These are phyloP conservation scores for Oenanthe oenanthe DNA, from an alignment of 2,113 vertebrate genomes.

Conservation along the genomic window DNA sequence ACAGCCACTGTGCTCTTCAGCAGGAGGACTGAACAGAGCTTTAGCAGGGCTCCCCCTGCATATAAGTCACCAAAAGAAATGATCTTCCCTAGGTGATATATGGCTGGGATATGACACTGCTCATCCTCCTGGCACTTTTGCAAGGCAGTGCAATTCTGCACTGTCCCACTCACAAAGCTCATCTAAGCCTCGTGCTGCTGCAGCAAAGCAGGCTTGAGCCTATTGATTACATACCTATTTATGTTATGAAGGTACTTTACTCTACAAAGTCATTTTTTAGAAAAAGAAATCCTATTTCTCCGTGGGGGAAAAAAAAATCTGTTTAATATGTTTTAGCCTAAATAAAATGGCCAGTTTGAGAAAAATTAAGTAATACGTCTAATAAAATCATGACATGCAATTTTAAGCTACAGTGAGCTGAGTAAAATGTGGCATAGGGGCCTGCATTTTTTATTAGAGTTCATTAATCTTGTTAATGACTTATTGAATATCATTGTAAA, in stretches of 20 bases:
- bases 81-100: neutral
- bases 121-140: neutral
- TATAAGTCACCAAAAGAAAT: neutral
- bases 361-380: conserved; percentile 55
- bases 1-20: neutral
- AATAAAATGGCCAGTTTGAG: conserved; percentile 34
- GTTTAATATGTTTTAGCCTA: conserved; percentile 39
- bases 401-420: conserved; percentile 48
- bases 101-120: neutral
- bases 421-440: conserved; percentile 43
- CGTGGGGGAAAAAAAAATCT: neutral
- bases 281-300: neutral
- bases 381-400: conserved; percentile 59
- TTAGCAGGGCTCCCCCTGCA: neutral
- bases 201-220: neutral
- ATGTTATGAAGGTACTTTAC: neutral
- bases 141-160: neutral
- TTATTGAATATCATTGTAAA: conserved; percentile 54
- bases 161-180: neutral
- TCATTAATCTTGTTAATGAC: conserved; percentile 65
- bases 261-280: neutral
- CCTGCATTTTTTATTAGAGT: conserved; percentile 59
- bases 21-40: neutral
- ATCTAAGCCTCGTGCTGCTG: neutral
- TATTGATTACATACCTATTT: neutral